A percentile compares a stretch with the other conserved stretches of the same genome.
These are phyloP conservation scores for Chondrilla cf. caribensis DNA, from an alignment of 37 sponge, comb jelly and placozoan genomes.

Conservation along the genomic window DNA sequence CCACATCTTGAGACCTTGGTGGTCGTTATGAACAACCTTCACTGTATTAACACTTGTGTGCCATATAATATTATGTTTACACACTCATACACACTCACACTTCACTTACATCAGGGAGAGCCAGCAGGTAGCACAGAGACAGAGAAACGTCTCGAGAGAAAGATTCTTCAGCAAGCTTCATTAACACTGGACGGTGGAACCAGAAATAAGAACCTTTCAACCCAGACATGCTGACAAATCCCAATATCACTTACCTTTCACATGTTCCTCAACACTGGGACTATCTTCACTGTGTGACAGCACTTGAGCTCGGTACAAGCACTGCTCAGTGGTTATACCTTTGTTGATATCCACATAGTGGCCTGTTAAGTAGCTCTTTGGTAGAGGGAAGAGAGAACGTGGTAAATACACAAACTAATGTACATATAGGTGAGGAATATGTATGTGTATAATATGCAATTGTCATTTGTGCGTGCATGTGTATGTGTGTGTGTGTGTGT, in stretches of 20 bases:
- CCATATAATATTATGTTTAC: too few relatives aligned
- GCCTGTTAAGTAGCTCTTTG: slow-evolving; percentile 27
- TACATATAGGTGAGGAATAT: too few relatives aligned
- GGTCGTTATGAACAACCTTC: too few relatives aligned
- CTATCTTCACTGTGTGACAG: not conserved
- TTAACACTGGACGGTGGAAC: slow-evolving; percentile 37
- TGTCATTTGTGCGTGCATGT: too few relatives aligned
- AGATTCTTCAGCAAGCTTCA: slow-evolving; percentile 33
- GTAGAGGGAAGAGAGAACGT: too few relatives aligned
- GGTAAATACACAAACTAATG: too few relatives aligned
- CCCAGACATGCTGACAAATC: not conserved
- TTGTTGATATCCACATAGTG: slow-evolving; percentile 7
- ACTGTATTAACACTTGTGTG: too few relatives aligned
- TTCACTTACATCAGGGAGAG: slow-evolving; percentile 36
- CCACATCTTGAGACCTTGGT: too few relatives aligned
- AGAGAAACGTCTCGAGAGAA: slow-evolving; percentile 25
- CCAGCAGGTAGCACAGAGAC: slow-evolving; percentile 39
- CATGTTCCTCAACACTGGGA: not conserved
- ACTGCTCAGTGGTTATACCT: not conserved
- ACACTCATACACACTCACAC: not conserved
- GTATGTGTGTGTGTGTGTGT: too few relatives aligned
- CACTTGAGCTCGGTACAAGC: not conserved
- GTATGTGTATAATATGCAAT: too few relatives aligned
- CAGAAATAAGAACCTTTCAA: too few relatives aligned
- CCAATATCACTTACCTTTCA: too few relatives aligned